Evolutionary conservation across 1,140 invertebrate genomes (phyloP).

Genomic region (Zaprionus gabonicus): DNA sequence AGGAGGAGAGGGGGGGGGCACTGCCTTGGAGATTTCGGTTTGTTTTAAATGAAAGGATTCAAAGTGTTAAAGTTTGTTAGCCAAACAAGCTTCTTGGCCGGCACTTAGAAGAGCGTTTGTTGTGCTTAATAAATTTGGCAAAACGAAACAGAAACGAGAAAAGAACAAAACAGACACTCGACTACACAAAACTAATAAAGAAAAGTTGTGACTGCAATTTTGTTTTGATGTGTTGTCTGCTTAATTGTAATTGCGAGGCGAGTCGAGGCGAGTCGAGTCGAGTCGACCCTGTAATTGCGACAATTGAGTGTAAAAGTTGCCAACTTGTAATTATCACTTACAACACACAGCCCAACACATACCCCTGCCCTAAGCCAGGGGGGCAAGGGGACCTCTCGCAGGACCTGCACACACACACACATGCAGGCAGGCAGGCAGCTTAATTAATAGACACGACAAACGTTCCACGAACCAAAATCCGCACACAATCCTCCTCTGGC

Average conservation of each 20-base stretch:
- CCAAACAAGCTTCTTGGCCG: constrained; percentile 38
- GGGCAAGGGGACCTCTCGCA: not conserved
- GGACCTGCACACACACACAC: constrained; percentile 5
- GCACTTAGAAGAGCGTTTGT: constrained; percentile 57
- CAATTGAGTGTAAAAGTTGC: constrained; percentile 73
- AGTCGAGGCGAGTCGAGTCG: constrained; percentile 42
- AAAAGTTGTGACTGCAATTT: constrained; percentile 49
- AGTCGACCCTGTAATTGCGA: constrained; percentile 60
- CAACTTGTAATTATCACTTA: constrained; percentile 81
- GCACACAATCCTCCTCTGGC: constrained; percentile 50
- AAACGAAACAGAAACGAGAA: constrained; percentile 25
- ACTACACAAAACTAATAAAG: constrained; percentile 63
- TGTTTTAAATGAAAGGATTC: constrained; percentile 78
- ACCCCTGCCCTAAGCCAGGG: not conserved
- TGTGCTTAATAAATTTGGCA: constrained; percentile 66
- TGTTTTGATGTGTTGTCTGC: constrained; percentile 65
- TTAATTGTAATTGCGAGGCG: constrained; percentile 75
- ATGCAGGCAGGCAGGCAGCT: constrained; percentile 51
- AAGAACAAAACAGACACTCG: constrained; percentile 8
- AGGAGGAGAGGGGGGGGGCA: not conserved
- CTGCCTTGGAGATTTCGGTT: constrained; percentile 15
- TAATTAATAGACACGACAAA: constrained; percentile 80
- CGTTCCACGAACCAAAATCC: constrained; percentile 54
- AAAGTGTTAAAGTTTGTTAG: constrained; percentile 67
- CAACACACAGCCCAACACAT: constrained; percentile 47